Evolutionary conservation across 1,140 invertebrate genomes (phyloP).

Genomic region (Cotesia vestalis): DNA sequence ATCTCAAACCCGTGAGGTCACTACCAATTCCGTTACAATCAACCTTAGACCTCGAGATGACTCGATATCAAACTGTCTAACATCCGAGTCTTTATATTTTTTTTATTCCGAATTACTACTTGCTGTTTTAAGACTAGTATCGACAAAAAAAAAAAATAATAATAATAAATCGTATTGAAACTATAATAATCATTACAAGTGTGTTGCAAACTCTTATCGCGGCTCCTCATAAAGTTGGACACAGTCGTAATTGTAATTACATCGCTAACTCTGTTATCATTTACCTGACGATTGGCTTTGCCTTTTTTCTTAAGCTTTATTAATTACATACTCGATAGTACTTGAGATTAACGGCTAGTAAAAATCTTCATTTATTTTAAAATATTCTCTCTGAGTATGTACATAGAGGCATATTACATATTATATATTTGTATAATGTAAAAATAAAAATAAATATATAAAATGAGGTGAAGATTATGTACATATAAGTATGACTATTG

Average conservation of each 20-base stretch:
- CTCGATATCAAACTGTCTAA: too few relatives aligned
- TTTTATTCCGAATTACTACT: too few relatives aligned
- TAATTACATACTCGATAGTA: neutral
- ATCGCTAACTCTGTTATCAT: constrained; percentile 5
- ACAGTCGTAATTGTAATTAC: constrained; percentile 4
- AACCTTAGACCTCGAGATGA: too few relatives aligned
- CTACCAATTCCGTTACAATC: too few relatives aligned
- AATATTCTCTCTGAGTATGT: constrained; percentile 1
- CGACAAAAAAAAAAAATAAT: neutral
- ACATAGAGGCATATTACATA: too few relatives aligned
- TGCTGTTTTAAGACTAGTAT: too few relatives aligned
- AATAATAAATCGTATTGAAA: neutral
- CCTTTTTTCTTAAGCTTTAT: neutral
- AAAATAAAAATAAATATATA: neutral
- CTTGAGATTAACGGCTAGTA: neutral
- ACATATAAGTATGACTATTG: neutral
- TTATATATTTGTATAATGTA: too few relatives aligned
- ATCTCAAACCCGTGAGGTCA: too few relatives aligned
- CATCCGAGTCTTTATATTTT: too few relatives aligned
- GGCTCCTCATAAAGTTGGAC: neutral
- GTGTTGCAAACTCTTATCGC: neutral
- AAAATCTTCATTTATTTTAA: neutral
- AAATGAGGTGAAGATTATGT: constrained; percentile 1
- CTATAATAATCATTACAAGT: neutral
- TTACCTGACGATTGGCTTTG: constrained; percentile 1